Percentiles rank a stretch among this genome's conserved stretches.
Conservation (phyloP, 2,113 vertebrate species). For the Ceratotherium simum region DNA sequence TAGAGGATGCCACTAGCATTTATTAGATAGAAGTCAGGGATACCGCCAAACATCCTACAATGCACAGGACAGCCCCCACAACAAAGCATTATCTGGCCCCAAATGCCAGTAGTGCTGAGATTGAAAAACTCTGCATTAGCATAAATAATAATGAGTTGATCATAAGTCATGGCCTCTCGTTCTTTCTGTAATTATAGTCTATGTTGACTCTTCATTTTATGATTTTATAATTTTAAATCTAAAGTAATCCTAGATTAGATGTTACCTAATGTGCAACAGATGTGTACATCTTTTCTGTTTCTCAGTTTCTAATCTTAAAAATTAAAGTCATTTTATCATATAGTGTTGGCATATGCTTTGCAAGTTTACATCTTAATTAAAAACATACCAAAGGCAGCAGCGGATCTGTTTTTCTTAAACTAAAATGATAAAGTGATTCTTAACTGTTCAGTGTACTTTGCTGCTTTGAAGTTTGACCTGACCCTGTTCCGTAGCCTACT, state of each 20-base stretch:
- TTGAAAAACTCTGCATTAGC: neutral
- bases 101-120: neutral
- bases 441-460: neutral
- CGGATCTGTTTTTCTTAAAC: conserved; percentile 15
- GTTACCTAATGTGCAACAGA: neutral
- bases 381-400: neutral
- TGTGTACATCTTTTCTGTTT: conserved; percentile 27
- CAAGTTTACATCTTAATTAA: conserved; percentile 32
- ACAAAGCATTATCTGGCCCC: neutral
- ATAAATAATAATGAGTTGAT: conserved; percentile 36
- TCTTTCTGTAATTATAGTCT: conserved; percentile 10
- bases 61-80: neutral
- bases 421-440: conserved; percentile 27
- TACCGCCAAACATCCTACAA: neutral
- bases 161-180: neutral
- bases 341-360: conserved; percentile 23
- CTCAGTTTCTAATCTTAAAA: conserved; percentile 15
- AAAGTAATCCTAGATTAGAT: conserved; percentile 17
- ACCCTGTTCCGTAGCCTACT: neutral
- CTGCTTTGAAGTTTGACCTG: conserved; percentile 47
- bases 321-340: conserved; percentile 19
- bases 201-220: neutral
- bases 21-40: conserved; percentile 1
- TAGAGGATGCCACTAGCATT: neutral
- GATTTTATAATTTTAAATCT: conserved; percentile 58